Evolutionary conservation across 2,797 vertebrate genomes (phyloP).

Genomic region (Urocyon cinereoargenteus): DNA sequence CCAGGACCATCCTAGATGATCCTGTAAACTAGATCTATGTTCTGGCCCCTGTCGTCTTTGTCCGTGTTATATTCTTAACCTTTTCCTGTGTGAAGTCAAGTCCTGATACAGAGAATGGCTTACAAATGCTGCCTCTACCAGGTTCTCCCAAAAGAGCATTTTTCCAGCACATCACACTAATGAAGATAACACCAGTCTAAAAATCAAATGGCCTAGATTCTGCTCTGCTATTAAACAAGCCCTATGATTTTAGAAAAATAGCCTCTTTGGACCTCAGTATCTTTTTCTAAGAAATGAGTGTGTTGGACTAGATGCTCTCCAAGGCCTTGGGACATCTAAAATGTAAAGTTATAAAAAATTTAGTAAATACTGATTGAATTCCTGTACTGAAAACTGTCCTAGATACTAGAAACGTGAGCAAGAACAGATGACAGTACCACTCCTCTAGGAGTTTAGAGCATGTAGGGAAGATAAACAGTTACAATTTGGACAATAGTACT

Average conservation of each 20-base stretch:
- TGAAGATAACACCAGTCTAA: not conserved
- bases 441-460: not conserved
- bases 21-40: not conserved
- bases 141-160: not conserved
- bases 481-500: not conserved
- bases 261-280: not conserved
- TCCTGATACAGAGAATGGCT: not conserved
- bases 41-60: not conserved
- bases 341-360: not conserved
- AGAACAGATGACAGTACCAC: not conserved
- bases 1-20: not conserved
- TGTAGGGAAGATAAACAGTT: not conserved
- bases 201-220: not conserved
- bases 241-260: not conserved
- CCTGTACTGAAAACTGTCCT: not conserved
- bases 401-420: not conserved
- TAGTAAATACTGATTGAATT: not conserved
- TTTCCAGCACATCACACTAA: not conserved
- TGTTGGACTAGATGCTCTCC: not conserved
- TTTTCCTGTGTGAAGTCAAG: not conserved
- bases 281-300: not conserved
- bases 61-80: not conserved
- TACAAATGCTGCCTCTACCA: not conserved
- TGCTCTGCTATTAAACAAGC: not conserved
- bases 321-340: not conserved